These are phyloP conservation scores for Phyllostomus hastatus DNA, from an alignment of 2,113 vertebrate genomes.

Conservation along the genomic window DNA sequence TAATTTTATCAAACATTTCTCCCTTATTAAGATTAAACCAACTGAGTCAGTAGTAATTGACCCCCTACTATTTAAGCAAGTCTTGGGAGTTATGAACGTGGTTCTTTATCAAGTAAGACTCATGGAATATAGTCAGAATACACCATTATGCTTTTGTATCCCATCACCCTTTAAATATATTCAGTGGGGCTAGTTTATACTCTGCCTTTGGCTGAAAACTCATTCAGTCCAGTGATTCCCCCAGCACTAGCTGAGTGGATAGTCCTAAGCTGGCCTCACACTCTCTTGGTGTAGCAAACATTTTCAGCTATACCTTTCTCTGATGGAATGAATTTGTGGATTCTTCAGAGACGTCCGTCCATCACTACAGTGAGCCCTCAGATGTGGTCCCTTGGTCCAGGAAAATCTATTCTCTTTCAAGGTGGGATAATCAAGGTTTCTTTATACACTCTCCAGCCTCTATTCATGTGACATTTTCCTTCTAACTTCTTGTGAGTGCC, in stretches of 20 bases:
- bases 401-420: not conserved
- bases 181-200: not conserved
- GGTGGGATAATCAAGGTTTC: not conserved
- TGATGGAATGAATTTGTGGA: not conserved
- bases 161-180: not conserved
- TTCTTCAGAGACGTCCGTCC: not conserved
- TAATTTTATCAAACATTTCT: not conserved
- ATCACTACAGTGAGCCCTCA: not conserved
- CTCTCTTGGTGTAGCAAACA: not conserved
- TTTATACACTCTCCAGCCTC: not conserved
- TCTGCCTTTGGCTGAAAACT: not conserved
- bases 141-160: not conserved
- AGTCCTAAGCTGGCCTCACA: not conserved
- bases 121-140: not conserved
- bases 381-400: not conserved
- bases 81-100: not conserved
- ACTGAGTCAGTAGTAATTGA: not conserved
- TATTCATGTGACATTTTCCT: not conserved
- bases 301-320: not conserved
- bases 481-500: not conserved
- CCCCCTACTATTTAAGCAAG: not conserved
- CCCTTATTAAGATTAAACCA: constrained; percentile 14
- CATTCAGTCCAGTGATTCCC: not conserved
- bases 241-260: not conserved
- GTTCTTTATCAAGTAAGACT: not conserved